Conservation (phyloP, 1,140 invertebrate genomes). For the Tetramorium parvispinum region DNA sequence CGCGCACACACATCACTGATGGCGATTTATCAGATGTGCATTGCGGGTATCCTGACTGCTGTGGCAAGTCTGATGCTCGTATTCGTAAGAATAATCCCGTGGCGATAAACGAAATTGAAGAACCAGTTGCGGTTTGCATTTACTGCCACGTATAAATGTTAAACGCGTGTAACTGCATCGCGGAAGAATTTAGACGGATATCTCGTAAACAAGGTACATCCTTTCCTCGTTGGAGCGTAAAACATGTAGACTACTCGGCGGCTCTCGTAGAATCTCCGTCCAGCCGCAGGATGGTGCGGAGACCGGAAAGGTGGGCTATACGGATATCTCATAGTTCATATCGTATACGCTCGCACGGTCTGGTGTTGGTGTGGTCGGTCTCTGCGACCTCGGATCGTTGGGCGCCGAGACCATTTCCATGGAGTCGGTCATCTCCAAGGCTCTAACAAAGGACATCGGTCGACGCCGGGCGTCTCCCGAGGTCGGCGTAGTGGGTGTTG, state of each 20-base stretch:
- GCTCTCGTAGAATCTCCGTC: conserved; percentile 78
- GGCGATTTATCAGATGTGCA: not conserved
- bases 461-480: conserved; percentile 86
- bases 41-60: conserved; percentile 1
- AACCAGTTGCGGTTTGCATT: conserved; percentile 13
- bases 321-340: conserved; percentile 98
- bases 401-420: conserved; percentile 89
- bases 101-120: conserved; percentile 23
- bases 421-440: conserved; percentile 95
- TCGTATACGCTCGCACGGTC: conserved; percentile 96
- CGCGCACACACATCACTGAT: conserved; percentile 8
- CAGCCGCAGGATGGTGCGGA: conserved; percentile 79
- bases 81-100: conserved; percentile 25
- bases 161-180: conserved; percentile 42
- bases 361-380: conserved; percentile 88
- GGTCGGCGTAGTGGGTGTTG: conserved; percentile 84
- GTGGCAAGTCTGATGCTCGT: not conserved
- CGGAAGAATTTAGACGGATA: conserved; percentile 71
- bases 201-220: conserved; percentile 68
- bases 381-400: conserved; percentile 78
- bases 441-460: conserved; percentile 96
- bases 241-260: conserved; percentile 66
- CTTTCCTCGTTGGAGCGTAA: conserved; percentile 68
- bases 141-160: not conserved
- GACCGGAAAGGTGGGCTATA: conserved; percentile 87